Conservation (phyloP, 2,113 vertebrate genomes). For the Monopterus albus region DNA sequence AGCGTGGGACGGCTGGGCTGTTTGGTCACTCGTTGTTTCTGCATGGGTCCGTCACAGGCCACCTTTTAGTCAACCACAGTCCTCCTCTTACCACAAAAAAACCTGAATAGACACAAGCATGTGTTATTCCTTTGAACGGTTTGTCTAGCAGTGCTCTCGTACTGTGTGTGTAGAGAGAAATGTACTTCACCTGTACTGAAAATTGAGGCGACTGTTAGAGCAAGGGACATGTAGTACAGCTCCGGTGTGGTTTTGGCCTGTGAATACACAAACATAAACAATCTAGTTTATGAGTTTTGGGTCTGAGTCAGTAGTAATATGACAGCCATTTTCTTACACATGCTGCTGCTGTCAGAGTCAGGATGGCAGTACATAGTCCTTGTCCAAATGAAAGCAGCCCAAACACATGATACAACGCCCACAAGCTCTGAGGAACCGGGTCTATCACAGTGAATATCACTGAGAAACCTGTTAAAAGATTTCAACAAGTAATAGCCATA, state of each 20-base stretch:
- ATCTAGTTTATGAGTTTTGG: not conserved
- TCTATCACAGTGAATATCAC: constrained; percentile 80
- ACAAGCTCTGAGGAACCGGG: constrained; percentile 74
- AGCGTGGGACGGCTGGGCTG: constrained; percentile 49
- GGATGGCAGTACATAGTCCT: constrained; percentile 75
- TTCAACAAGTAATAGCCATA: not conserved
- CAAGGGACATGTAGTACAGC: constrained; percentile 78
- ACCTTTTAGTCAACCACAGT: constrained; percentile 73
- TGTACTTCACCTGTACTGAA: constrained; percentile 77
- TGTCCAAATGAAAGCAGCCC: constrained; percentile 82
- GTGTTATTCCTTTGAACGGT: constrained; percentile 28
- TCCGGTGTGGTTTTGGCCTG: constrained; percentile 81
- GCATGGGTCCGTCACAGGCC: constrained; percentile 28
- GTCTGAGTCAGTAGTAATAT: not conserved
- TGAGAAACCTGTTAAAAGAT: constrained; percentile 77
- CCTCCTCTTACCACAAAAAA: constrained; percentile 77
- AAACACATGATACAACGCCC: constrained; percentile 74
- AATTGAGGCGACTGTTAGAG: constrained; percentile 69
- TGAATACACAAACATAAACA: constrained; percentile 1
- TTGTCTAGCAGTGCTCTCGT: too few species aligned
- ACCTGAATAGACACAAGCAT: constrained; percentile 62
- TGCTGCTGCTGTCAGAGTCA: constrained; percentile 80
- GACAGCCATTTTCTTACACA: constrained; percentile 77
- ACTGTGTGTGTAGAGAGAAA: too few species aligned
- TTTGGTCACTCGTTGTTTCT: constrained; percentile 42